A percentile compares a stretch with the other conserved stretches of the same genome.
phyloP scores from a whole-genome alignment of 2,888 invertebrate species.

The Slavum lentiscoides region DNA sequence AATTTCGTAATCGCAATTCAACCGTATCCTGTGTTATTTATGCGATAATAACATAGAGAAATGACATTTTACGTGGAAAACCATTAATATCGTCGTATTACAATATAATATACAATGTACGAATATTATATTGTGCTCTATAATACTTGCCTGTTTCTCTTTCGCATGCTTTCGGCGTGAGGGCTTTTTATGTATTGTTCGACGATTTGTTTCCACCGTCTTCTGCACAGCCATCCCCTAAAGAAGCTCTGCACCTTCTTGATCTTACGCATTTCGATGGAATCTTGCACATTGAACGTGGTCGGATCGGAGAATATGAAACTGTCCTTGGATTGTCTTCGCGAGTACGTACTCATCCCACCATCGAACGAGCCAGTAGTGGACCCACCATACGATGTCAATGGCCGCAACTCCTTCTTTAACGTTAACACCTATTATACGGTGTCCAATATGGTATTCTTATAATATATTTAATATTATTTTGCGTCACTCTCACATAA shows the following conservation, averaged over 20 bases:
- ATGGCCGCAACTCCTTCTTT: constrained; percentile 72
- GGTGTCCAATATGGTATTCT: constrained; percentile 20
- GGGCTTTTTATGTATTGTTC: constrained; percentile 93
- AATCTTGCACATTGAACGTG: constrained; percentile 60
- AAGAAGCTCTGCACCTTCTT: constrained; percentile 90
- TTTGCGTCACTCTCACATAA: background rate
- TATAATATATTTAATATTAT: background rate
- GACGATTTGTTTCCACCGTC: constrained; percentile 92
- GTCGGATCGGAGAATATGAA: constrained; percentile 35
- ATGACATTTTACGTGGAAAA: too few species aligned
- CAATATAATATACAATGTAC: background rate
- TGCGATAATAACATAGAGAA: background rate
- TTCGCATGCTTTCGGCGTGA: constrained; percentile 91
- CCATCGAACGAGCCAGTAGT: constrained; percentile 52
- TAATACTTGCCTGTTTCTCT: constrained; percentile 74
- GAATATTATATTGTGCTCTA: background rate
- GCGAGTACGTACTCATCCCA: constrained; percentile 36
- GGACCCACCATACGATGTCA: constrained; percentile 46
- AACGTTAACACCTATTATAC: constrained; percentile 72
- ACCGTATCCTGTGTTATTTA: background rate
- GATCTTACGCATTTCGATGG: constrained; percentile 81
- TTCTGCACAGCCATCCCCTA: constrained; percentile 87
- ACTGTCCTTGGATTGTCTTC: constrained; percentile 48
- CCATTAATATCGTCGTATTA: background rate
- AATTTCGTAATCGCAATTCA: background rate